Base-by-base conservation (phyloP, 1,140 invertebrate genomes). In the Panagrolaimus sp. region DNA sequence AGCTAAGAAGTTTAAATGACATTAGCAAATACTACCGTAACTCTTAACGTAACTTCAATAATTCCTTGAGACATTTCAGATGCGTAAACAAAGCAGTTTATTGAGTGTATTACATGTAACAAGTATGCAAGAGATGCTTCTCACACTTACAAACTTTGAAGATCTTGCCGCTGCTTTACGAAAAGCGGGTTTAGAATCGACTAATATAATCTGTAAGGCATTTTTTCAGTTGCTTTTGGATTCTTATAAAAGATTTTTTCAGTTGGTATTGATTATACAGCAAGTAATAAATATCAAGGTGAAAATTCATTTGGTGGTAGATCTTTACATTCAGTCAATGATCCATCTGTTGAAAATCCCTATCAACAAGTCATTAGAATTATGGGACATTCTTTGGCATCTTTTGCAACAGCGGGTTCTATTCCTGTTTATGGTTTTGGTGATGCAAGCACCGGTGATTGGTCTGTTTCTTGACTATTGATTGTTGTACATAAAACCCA, bases 261-360 rank as follows among this genome's bases (percentile, higher is more conserved):
- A n/a, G 77, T 84, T 65, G 86, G 86, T 0, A 81, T 87, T 31
- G 86, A 87, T 77, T 87, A 87, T 76, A 87, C 85, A 23, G 86
- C 86, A 25, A 85, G 84, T 69, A 87, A 87, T 73, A 86, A 87
- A 72, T 87, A 86, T 83, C 86, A 87, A 74, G 86, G 86, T 16
- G 75, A 86, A 42, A 83, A 84, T 61, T 85, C 83, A 7, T 87
- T 87, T 70, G 72, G 72, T 63, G 83, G 85, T 11, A 76, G 84
- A 16, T 83, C 83, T 67, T 72, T 86, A 7, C 85, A 86, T 70
- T 80, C 76, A 27, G 74, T 85, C 1, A 66, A 83, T 14, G 64
- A 68, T 14, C 67, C 78, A 2, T 68, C 74, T 5, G 72, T 78
- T 43, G 84, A 85, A 42, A 83, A 83, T 66, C 82, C 82, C 7